These are phyloP conservation scores for Philereme transversata DNA, from an alignment of 2,888 invertebrate genomes.

Conservation along the genomic window DNA sequence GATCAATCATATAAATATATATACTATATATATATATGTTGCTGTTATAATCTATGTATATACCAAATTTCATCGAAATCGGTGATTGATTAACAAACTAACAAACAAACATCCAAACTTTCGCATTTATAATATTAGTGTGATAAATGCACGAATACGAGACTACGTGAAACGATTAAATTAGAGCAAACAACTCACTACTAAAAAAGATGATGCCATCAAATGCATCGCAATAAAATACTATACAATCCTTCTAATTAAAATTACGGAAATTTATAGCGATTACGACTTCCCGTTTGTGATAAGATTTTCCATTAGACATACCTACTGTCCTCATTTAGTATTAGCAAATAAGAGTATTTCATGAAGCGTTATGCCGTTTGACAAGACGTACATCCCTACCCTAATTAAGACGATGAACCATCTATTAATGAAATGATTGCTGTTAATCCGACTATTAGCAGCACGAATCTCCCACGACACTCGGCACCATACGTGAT, in stretches of 20 bases:
- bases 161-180: constrained; percentile 31
- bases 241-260: neutral
- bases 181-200: constrained; percentile 42
- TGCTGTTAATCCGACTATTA: constrained; percentile 36
- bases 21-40: no score
- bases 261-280: constrained; percentile 10
- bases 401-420: constrained; percentile 24
- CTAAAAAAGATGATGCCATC: neutral
- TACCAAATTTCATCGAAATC: no score
- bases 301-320: constrained; percentile 16
- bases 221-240: constrained; percentile 8
- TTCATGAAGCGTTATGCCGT: neutral
- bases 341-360: constrained; percentile 8
- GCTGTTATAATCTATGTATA: no score
- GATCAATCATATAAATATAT: no score
- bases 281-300: neutral
- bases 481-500: constrained; percentile 33
- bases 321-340: neutral
- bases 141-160: constrained; percentile 58
- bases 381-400: constrained; percentile 8
- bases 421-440: constrained; percentile 37
- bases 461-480: constrained; percentile 33
- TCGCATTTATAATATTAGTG: no score
- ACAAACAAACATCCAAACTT: no score
- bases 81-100: no score